These are phyloP conservation scores for Mormyrus iriodes DNA, from an alignment of 2,113 vertebrate genomes.

Conservation along the genomic window DNA sequence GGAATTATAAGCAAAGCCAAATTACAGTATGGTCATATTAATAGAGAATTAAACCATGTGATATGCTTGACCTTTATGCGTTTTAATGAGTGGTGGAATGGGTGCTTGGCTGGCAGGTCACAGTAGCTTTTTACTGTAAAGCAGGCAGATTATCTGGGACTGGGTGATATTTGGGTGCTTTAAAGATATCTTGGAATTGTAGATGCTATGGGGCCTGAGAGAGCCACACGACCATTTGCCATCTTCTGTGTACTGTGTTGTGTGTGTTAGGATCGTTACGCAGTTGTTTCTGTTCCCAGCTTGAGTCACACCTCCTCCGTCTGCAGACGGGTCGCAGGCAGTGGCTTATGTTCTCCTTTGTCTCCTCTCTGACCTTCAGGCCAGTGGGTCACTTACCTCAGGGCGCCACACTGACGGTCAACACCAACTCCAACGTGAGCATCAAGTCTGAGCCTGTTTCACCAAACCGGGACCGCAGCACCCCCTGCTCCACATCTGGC, in stretches of 20 bases:
- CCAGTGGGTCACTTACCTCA: slow-evolving; percentile 66
- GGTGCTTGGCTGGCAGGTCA: neutral
- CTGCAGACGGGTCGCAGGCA: neutral
- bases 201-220: neutral
- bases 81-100: neutral
- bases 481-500: slow-evolving; percentile 49
- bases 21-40: neutral
- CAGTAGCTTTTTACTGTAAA: neutral
- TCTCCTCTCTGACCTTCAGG: slow-evolving; percentile 39
- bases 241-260: slow-evolving; percentile 4
- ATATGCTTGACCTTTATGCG: neutral
- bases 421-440: slow-evolving; percentile 71
- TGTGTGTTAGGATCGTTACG: neutral
- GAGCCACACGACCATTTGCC: neutral
- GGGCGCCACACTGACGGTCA: slow-evolving; percentile 66
- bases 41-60: neutral
- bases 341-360: neutral
- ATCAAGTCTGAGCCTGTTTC: slow-evolving; percentile 77
- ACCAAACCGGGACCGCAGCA: slow-evolving; percentile 65
- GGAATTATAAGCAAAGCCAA: neutral
- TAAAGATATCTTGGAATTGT: neutral
- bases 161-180: neutral
- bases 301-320: neutral
- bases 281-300: neutral
- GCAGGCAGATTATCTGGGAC: neutral